phyloP scores from a whole-genome alignment of 2,797 vertebrate genomes.

The Psittacula derbiana region DNA sequence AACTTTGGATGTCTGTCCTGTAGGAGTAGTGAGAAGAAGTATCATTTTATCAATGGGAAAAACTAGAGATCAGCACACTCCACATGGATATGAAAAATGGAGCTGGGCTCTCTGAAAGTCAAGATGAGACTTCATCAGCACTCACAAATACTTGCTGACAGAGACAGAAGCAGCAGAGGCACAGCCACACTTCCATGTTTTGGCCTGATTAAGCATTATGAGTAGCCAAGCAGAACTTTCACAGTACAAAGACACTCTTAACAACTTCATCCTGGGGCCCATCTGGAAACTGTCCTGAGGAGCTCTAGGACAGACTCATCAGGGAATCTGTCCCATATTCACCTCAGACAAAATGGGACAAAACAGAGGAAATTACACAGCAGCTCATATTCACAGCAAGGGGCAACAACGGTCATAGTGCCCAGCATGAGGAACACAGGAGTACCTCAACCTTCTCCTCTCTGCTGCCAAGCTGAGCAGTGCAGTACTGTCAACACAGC shows the following conservation, averaged over 20 bases:
- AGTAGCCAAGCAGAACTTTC: neutral
- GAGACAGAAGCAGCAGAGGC: neutral
- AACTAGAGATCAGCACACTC: neutral
- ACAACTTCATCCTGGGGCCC: neutral
- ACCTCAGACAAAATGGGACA: neutral
- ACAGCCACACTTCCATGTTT: accelerated
- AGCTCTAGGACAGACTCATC: neutral
- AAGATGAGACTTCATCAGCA: neutral
- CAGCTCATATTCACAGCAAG: neutral
- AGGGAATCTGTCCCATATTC: neutral
- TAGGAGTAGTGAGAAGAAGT: neutral
- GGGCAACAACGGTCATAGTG: neutral
- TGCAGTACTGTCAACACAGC: neutral
- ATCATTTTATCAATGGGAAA: neutral
- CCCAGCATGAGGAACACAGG: neutral
- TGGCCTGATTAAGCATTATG: neutral
- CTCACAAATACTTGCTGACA: neutral
- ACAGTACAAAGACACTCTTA: neutral
- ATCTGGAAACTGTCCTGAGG: neutral
- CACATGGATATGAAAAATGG: accelerated
- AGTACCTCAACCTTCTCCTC: neutral
- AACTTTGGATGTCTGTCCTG: neutral
- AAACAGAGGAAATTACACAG: neutral
- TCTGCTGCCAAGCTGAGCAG: neutral
- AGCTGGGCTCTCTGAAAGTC: neutral